Conservation (phyloP, 1,140 invertebrate species). For the Monochamus saltuarius region DNA sequence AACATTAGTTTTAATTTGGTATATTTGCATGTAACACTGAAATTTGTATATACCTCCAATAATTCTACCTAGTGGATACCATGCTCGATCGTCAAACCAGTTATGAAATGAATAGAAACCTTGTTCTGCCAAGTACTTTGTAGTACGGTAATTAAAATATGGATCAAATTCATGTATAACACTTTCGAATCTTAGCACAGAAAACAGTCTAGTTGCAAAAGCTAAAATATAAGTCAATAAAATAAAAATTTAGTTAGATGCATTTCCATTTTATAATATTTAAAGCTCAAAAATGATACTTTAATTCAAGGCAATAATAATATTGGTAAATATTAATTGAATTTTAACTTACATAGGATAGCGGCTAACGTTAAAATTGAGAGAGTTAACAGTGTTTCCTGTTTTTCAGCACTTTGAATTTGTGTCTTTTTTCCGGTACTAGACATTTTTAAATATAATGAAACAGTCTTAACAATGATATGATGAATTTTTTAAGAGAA, state of each 20-base stretch:
- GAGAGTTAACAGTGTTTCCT: slow-evolving; percentile 92
- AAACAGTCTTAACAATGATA: neutral
- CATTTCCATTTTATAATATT: slow-evolving; percentile 16
- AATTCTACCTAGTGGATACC: slow-evolving; percentile 97
- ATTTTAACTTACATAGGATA: slow-evolving; percentile 84
- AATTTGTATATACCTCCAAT: slow-evolving; percentile 77
- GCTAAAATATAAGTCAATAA: slow-evolving; percentile 64
- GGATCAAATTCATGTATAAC: slow-evolving; percentile 99
- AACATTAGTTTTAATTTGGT: neutral
- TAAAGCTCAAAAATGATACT: slow-evolving; percentile 21
- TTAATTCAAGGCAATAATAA: slow-evolving; percentile 7
- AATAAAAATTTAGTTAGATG: neutral
- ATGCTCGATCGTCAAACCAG: slow-evolving; percentile 98
- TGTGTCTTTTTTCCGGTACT: slow-evolving; percentile 39
- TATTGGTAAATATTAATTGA: too few relatives aligned
- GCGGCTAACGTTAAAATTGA: slow-evolving; percentile 88
- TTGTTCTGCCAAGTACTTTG: slow-evolving; percentile 90
- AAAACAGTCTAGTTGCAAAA: slow-evolving; percentile 93
- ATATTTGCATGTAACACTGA: neutral
- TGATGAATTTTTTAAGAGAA: neutral
- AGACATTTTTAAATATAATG: slow-evolving; percentile 24
- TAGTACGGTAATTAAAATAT: slow-evolving; percentile 98
- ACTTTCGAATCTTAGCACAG: slow-evolving; percentile 95
- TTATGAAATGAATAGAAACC: slow-evolving; percentile 98
- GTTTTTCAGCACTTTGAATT: slow-evolving; percentile 75